A percentile compares a stretch with the other conserved stretches of the same genome.
Conservation (phyloP, 2,888 invertebrate genomes). For the Pachydiplax longipennis region DNA sequence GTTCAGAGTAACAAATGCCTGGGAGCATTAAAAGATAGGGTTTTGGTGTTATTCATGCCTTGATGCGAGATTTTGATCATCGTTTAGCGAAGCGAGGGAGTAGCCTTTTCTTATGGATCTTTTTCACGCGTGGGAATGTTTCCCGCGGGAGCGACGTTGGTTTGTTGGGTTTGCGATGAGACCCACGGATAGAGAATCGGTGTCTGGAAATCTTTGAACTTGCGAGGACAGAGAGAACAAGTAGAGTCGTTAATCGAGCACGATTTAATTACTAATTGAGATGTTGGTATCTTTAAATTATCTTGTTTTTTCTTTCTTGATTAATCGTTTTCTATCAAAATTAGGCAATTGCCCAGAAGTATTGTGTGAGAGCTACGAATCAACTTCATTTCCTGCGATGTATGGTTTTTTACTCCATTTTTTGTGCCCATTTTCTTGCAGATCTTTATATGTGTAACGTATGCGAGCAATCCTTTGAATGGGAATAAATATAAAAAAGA, state of each 20-base stretch:
- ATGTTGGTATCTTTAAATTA: neutral
- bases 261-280: slow-evolving; percentile 10
- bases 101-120: neutral
- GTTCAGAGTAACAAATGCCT: too few relatives aligned
- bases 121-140: slow-evolving; percentile 22
- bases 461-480: too few relatives aligned
- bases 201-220: neutral
- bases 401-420: neutral
- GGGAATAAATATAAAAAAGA: too few relatives aligned
- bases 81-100: neutral
- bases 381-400: neutral
- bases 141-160: neutral
- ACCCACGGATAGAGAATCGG: neutral
- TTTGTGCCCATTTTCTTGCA: neutral
- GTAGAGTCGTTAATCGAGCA: neutral
- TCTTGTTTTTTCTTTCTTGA: neutral
- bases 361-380: neutral
- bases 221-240: neutral
- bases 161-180: neutral
- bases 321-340: neutral
- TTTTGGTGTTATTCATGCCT: neutral
- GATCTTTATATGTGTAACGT: too few relatives aligned
- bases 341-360: neutral
- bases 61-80: neutral
- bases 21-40: too few relatives aligned